Conservation (phyloP, 2,797 vertebrate genomes). For the Loriculus beryllinus region DNA sequence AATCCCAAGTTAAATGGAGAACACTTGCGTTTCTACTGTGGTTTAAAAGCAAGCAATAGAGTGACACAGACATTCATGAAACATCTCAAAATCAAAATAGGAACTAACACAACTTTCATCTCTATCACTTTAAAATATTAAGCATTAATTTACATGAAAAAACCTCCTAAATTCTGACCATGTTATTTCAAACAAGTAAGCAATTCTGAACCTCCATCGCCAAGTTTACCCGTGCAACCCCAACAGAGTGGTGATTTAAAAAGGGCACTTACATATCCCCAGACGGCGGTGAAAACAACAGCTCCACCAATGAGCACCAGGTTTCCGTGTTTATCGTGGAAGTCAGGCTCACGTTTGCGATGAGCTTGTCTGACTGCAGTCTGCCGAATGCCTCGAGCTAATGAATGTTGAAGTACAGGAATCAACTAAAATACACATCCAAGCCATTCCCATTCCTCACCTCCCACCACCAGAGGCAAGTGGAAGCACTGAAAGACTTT, state of each 20-base stretch:
- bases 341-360: constrained; percentile 63
- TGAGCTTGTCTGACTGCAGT: constrained; percentile 66
- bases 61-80: not conserved
- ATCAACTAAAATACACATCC: not conserved
- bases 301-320: constrained; percentile 69
- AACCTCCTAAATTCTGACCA: not conserved
- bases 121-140: not conserved
- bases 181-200: not conserved
- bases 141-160: accelerated
- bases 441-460: not conserved
- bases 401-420: not conserved
- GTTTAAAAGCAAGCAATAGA: not conserved
- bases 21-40: not conserved
- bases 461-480: not conserved
- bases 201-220: accelerated
- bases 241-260: not conserved
- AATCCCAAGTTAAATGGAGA: not conserved
- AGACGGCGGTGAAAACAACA: constrained; percentile 43
- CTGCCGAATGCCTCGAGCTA: constrained; percentile 71
- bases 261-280: constrained; percentile 76
- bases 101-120: not conserved
- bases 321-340: constrained; percentile 78
- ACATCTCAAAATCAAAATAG: not conserved
- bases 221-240: not conserved
- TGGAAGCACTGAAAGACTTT: accelerated